These are phyloP conservation scores for Phortica variegata DNA, from an alignment of 1,140 invertebrate species.

Conservation along the genomic window DNA sequence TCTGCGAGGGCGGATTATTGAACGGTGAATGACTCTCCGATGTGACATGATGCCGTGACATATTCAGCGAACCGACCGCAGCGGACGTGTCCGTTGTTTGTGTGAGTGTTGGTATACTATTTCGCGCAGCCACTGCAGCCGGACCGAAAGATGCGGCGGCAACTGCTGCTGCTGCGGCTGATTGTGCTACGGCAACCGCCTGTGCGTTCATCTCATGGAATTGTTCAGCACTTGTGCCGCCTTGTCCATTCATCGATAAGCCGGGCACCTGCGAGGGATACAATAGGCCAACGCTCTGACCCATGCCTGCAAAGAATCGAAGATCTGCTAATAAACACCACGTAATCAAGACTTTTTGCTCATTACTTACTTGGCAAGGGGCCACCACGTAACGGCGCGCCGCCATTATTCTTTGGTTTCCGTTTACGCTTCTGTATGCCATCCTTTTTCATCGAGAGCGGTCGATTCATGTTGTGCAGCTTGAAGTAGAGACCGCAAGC, in stretches of 20 bases:
- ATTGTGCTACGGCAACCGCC: not conserved
- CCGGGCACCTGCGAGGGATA: constrained; percentile 45
- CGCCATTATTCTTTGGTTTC: constrained; percentile 75
- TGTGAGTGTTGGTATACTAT: constrained; percentile 20
- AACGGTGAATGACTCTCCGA: constrained; percentile 47
- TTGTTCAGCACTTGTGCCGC: constrained; percentile 36
- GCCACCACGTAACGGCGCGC: constrained; percentile 46
- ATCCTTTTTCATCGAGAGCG: constrained; percentile 96
- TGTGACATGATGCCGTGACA: constrained; percentile 46
- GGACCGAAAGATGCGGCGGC: constrained; percentile 6
- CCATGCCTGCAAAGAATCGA: constrained; percentile 41
- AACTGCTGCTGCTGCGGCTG: constrained; percentile 8
- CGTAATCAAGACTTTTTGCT: not conserved
- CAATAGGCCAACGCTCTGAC: constrained; percentile 30
- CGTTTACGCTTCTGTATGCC: constrained; percentile 91
- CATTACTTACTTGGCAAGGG: constrained; percentile 43
- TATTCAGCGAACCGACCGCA: constrained; percentile 30
- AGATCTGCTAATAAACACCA: not conserved
- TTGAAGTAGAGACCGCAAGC: constrained; percentile 94
- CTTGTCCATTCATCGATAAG: constrained; percentile 24
- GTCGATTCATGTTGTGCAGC: constrained; percentile 84
- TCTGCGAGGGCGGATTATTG: constrained; percentile 44
- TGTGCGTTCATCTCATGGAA: constrained; percentile 47
- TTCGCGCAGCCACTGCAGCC: constrained; percentile 27
- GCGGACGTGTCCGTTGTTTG: no score